Base-by-base conservation (phyloP, 2,113 vertebrate genomes). In the Microcebus ravelobensis region DNA sequence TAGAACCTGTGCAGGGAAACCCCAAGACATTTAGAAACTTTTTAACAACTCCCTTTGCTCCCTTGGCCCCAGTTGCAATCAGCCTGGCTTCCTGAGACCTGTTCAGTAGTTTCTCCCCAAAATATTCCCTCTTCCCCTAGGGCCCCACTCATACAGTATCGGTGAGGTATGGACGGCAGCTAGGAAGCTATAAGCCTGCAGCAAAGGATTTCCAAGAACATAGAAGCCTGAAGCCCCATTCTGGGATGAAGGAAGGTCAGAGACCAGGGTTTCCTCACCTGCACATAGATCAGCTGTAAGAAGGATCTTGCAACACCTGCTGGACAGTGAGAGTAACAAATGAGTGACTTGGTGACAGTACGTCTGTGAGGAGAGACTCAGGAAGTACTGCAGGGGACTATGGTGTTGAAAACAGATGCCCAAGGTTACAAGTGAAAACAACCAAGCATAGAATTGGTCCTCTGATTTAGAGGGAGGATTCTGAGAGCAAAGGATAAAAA, bases 1-100 rank as follows among this genome's bases (percentile, higher is more conserved):
- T 27, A 63, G 25, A 63, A 63, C 27, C 10, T 63, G 27, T 27
- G 23, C 11, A 10, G 25, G 11, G 61, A 63, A 63, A 29, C 61
- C 65, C 65, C 31, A 8, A 96, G 82, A 93, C 59, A n/a, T 42
- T 82, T 34, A 83, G n/a, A 91, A 93, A 97, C 83, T 95, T 97
- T 94, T 96, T 86, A 98, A 97, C 71, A 96, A 95, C 90, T 95
- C 97, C 96, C 90, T 87, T 34, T 87, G 93, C 71, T 96, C 45
- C 90, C 7, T 80, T 48, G 21, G 34, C 20, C 83, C 92, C 34
- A 84, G 59, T 1, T 87, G 87, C 45, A 83, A 96, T 90, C 25
- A 63, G 45, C 23, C 55, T 74, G 91, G 74, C 25, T 48, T 95
- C 63, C 65, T 34, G 57, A 93, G 65, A 76, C 52, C 31, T 45